These are phyloP conservation scores for Epinephelus malabaricus DNA, from an alignment of 2,797 vertebrate species.

Conservation along the genomic window DNA sequence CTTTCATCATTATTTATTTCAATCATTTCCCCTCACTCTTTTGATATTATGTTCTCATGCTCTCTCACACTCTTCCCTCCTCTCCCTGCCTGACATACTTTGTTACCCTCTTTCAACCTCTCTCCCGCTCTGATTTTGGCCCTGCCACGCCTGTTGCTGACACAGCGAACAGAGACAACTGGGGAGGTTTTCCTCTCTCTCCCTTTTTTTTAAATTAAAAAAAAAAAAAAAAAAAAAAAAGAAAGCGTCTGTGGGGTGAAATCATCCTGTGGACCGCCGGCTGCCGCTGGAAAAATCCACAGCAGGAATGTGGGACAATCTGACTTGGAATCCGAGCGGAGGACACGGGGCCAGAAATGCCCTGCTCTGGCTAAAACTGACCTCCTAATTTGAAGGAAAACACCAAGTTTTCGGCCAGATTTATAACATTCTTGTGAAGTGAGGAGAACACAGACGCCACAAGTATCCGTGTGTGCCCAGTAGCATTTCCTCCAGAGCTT, in stretches of 20 bases:
- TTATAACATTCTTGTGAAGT: conserved; percentile 49
- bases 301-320: conserved; percentile 78
- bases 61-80: neutral
- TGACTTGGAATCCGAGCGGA: conserved; percentile 55
- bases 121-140: conserved; percentile 67
- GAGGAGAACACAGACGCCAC: conserved; percentile 55
- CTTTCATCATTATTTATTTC: conserved; percentile 3
- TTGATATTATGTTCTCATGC: conserved; percentile 11
- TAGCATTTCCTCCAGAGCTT: conserved; percentile 6
- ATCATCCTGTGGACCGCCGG: conserved; percentile 64
- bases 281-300: conserved; percentile 76
- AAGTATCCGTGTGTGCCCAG: conserved; percentile 36
- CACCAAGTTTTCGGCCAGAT: conserved; percentile 51
- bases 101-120: conserved; percentile 51
- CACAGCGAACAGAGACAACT: conserved; percentile 77
- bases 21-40: neutral
- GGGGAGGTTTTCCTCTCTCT: conserved; percentile 68
- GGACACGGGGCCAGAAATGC: conserved; percentile 59
- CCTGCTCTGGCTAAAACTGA: conserved; percentile 55
- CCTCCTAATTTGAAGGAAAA: conserved; percentile 69
- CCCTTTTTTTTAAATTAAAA: conserved; percentile 5
- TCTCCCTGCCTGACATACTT: conserved; percentile 22
- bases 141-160: conserved; percentile 82
- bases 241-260: conserved; percentile 71
- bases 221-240: conserved; percentile 17